Base-by-base conservation (phyloP, 2,888 invertebrate genomes). In the Platerodrilus igneus region DNA sequence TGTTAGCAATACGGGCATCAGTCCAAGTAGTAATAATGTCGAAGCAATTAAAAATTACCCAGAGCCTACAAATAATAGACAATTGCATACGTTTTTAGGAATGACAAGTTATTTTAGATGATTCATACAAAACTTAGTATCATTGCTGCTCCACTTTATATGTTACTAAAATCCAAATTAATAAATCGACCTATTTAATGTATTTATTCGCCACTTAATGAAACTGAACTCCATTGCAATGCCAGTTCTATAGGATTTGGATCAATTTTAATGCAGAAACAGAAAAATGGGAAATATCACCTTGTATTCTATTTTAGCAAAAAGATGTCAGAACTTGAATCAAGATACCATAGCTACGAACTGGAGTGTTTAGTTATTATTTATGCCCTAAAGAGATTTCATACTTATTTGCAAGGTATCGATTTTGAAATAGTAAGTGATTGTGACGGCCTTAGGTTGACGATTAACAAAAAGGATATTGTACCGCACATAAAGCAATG, bases 311-410 rank as follows among this genome's bases (percentile, higher is more conserved):
- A 15, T 16, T 36, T 41, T 10, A 33, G 33, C 7, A 29, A 41
- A 8, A 22, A 36, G 9, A 36, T 31, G 2, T 43, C 51, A 3
- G 32, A 37, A 7, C 40, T 28, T n/a, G 44, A 48, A 21, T 38
- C 34, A 8, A 37, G 28, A 9, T 48, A 41, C 16, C 34, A 43
- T 26, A 47, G 47, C 18, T 50, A 36, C 25, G 50, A 50, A 25
- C 22, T 52, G 4, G 45, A 48, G 29, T 26, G 39, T 8, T 20
- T 52, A 9, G 37, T 38, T 4, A 35, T 48, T 10, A 30, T 50
- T 15, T 41, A 50, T 30, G 37, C 40, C 5, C 6, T 47, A 3
- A 37, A 44, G 11, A 29, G 39, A 7, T 48, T 48, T 22, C 32
- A 39, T 7, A 32, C 38, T 2, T 52, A 50, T 31, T 31, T 33